Base-by-base conservation (phyloP, 2,113 vertebrate species). In the Arothron firmamentum region DNA sequence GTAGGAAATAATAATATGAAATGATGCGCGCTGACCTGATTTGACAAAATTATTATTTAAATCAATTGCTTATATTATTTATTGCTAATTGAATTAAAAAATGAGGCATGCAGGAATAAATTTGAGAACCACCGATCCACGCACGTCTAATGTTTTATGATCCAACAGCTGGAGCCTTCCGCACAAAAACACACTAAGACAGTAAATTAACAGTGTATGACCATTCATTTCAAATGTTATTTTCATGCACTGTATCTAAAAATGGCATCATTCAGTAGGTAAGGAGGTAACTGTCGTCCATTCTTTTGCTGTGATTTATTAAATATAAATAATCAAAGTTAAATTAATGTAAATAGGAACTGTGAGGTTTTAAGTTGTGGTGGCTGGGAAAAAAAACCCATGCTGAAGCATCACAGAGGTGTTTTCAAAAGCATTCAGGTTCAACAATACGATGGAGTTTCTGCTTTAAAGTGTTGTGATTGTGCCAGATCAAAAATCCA, bases 211-310 rank as follows among this genome's bases (percentile, higher is more conserved):
- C 42, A 20, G 70, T 76, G 65, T 57, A 42, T 52, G 74, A 65
- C 19, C 72, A 56, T 67, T 65, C 48, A 70, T 68, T 77, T 59
- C 21, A 73, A 59, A 73, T 77, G 46, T 56, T 78, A 61, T 74
- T 75, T 56, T 72, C 85, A 88, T 90, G 88, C 87, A 88, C 75
- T 77, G 69, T 65, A 52, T 68, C 64, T 67, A 41, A 61, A 77
- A 78, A 77, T 6, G n/a, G n/a, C 75, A 78, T 65, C 72, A 70
- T 67, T 74, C 62, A 59, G 15, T 55, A 54, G 52, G 56, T 52
- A 59, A 61, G 65, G 65, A 78, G 63, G 66, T 75, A 78, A 75
- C 81, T 38, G 34, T 38, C 34, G 34, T 38, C 34, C 34, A 38
- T 38, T 38, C 34, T 1, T 38, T 38, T 38, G 34, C 66, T 69